phyloP scores from a whole-genome alignment of 2,797 vertebrate genomes.

The Gorsachius magnificus region DNA sequence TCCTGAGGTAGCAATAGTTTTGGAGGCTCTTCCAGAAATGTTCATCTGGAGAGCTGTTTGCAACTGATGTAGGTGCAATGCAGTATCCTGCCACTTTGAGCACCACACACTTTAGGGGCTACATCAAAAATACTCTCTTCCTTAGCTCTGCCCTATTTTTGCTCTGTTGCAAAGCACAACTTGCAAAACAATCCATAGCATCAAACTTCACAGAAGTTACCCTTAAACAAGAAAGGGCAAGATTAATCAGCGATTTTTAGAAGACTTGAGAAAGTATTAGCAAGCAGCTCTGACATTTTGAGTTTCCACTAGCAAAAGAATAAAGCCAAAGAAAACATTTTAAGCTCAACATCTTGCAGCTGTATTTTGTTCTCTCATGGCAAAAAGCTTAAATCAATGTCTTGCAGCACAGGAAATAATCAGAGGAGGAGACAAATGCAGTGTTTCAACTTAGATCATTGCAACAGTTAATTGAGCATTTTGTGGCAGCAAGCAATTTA shows the following conservation, averaged over 20 bases:
- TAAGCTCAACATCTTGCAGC: constrained; percentile 38
- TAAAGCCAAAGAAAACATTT: background rate
- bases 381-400: constrained; percentile 24
- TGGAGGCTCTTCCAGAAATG: background rate
- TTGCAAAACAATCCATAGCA: background rate
- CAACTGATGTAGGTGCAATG: constrained; percentile 53
- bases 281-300: background rate
- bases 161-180: constrained; percentile 26
- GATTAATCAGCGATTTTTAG: constrained; percentile 40
- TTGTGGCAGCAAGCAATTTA: constrained; percentile 32
- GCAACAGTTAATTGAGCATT: constrained; percentile 52
- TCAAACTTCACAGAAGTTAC: constrained; percentile 55
- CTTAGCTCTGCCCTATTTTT: constrained; percentile 59
- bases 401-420: constrained; percentile 35
- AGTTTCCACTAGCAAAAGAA: constrained; percentile 6
- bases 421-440: constrained; percentile 11
- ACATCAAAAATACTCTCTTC: background rate
- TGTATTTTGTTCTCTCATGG: background rate
- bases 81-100: constrained; percentile 60
- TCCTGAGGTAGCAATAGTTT: background rate
- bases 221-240: background rate
- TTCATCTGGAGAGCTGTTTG: background rate
- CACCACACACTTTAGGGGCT: constrained; percentile 6
- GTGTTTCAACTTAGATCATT: constrained; percentile 18
- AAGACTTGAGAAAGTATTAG: constrained; percentile 3